Conservation (phyloP, 2,888 invertebrate genomes). For the Mythimna pallens region DNA sequence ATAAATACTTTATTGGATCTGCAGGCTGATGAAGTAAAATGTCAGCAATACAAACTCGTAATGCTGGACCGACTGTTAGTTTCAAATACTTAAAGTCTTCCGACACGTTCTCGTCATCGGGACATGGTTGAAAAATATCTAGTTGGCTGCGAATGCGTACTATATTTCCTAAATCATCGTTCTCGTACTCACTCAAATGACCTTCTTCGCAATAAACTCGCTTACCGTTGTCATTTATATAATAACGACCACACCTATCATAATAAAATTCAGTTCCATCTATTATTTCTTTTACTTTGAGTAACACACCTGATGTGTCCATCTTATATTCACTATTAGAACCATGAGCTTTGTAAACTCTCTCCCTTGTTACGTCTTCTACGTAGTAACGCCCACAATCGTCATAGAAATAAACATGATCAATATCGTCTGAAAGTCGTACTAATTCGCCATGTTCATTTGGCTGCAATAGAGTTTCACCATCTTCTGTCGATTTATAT, state of each 20-base stretch:
- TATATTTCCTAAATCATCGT: slow-evolving; percentile 87
- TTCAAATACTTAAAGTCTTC: slow-evolving; percentile 87
- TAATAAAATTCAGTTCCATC: slow-evolving; percentile 83
- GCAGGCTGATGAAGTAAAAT: slow-evolving; percentile 83
- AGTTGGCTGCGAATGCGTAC: slow-evolving; percentile 83
- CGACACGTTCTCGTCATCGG: slow-evolving; percentile 81
- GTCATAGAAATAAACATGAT: slow-evolving; percentile 84
- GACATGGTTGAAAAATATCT: slow-evolving; percentile 82
- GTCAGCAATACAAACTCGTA: slow-evolving; percentile 83
- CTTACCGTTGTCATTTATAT: slow-evolving; percentile 81
- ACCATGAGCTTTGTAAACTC: slow-evolving; percentile 83
- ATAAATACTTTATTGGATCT: slow-evolving; percentile 86
- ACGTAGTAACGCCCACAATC: slow-evolving; percentile 86
- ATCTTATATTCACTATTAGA: slow-evolving; percentile 86
- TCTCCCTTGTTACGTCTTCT: slow-evolving; percentile 77
- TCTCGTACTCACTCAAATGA: slow-evolving; percentile 84
- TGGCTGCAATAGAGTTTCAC: slow-evolving; percentile 78
- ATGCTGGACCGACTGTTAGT: slow-evolving; percentile 80
- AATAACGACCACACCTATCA: slow-evolving; percentile 86
- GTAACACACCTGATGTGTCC: slow-evolving; percentile 81
- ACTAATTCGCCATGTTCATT: slow-evolving; percentile 83
- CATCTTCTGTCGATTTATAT: slow-evolving; percentile 78
- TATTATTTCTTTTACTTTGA: slow-evolving; percentile 83
- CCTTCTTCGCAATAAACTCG: slow-evolving; percentile 84
- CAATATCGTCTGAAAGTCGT: slow-evolving; percentile 79